Base-by-base conservation (phyloP, 2,888 invertebrate species). In the Cerastis leucographa region DNA sequence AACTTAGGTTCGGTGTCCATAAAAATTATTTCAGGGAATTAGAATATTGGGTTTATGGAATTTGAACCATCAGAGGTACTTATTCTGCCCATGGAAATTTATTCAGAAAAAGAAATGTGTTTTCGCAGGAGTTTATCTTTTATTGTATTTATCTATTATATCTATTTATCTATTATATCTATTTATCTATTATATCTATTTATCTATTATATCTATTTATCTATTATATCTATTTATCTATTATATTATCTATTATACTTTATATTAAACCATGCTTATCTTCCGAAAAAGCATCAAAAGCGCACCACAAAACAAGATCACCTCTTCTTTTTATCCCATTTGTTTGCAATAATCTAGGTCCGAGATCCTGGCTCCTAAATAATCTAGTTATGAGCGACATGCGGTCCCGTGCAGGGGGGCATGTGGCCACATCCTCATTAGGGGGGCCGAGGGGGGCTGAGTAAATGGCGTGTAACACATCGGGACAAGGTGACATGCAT, bases 401-500 rank as follows among this genome's bases (percentile, higher is more conserved):
- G 84, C 86, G 85, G 85, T 65, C 85, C 87, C 87, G 87, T 56
- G 88, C 88, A 80, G 87, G 89, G 85, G 78, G 89, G 88, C 90
- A 94, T 94, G 93, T 94, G 81, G 89, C 89, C 90, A 94, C 94
- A 94, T 94, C 94, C 94, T 94, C 90, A 93, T 94, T 91, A 74
- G 25, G n/a, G n/a, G n/a, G n/a, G 67, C 0, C 22, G 62, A 88
- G 88, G 92, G 92, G 92, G 90, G 85, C 91, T 92, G 93, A 94
- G 89, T 88, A 93, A 94, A 93, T 93, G 87, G 94, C 93, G 94
- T 93, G 93, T 92, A 92, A 92, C 94, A 94, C 89, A 88, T 91
- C 90, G 89, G 85, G 86, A 83, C 94, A 94, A 94, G 94, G 94
- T 94, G 93, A 94, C 89, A 90, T 81, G 81, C 71, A 80, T 76